These are phyloP conservation scores for Casuarius casuarius DNA, from an alignment of 2,113 vertebrate species.

Conservation along the genomic window DNA sequence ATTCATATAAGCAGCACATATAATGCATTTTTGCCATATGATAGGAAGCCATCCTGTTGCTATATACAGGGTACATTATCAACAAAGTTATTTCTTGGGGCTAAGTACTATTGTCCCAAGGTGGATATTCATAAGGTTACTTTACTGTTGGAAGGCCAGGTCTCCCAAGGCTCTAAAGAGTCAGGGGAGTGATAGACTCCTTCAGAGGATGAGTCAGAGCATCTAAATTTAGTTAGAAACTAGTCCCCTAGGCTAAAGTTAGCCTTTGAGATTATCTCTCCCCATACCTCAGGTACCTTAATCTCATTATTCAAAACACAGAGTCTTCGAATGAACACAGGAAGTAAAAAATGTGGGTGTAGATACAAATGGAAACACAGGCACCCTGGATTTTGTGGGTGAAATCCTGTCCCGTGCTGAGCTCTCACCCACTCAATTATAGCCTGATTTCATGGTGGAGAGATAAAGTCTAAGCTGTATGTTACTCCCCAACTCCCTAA, in stretches of 20 bases:
- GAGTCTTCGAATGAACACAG: accelerated
- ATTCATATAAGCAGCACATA: neutral
- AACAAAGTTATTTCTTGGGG: neutral
- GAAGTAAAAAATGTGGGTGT: neutral
- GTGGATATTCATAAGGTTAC: neutral
- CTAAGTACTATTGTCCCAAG: neutral
- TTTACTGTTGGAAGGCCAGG: neutral
- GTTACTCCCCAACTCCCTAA: neutral
- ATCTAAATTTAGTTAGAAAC: neutral
- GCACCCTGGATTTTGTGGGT: accelerated
- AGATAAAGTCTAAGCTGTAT: neutral
- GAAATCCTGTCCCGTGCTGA: neutral
- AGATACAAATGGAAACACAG: neutral
- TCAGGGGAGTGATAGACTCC: neutral
- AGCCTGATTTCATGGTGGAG: neutral
- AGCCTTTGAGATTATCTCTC: neutral
- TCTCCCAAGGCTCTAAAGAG: neutral
- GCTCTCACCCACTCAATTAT: neutral
- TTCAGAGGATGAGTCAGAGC: neutral
- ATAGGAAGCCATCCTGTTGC: neutral
- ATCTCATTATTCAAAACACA: neutral
- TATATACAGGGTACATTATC: neutral
- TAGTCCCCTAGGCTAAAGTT: neutral
- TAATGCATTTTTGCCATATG: neutral
- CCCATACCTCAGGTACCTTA: neutral